Conservation (phyloP, 2,888 invertebrate genomes). For the Stegana nigrithorax region DNA sequence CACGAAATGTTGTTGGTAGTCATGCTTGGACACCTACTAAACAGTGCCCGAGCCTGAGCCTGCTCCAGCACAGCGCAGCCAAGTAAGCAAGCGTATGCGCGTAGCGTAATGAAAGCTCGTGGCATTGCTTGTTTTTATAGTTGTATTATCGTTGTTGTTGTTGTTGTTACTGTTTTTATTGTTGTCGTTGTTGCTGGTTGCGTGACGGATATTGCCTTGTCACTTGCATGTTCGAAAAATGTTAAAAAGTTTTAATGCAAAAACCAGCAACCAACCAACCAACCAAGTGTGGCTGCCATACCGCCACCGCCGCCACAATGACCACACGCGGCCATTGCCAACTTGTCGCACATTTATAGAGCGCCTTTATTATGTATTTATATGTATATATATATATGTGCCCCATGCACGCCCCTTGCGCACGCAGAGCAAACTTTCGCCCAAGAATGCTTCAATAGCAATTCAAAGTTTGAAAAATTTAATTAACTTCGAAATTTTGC, state of each 20-base stretch:
- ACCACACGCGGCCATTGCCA: neutral
- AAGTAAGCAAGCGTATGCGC: neutral
- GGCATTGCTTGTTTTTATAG: neutral
- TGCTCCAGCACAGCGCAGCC: neutral
- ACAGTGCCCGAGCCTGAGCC: too few relatives aligned
- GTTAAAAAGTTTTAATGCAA: slow-evolving; percentile 23
- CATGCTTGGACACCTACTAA: too few relatives aligned
- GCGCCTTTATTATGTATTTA: too few relatives aligned
- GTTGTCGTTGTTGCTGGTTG: slow-evolving; percentile 39
- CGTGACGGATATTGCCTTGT: slow-evolving; percentile 61
- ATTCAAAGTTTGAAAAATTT: slow-evolving; percentile 40
- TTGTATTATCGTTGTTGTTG: neutral
- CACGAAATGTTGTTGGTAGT: too few relatives aligned
- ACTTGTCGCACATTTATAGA: too few relatives aligned
- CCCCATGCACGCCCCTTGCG: too few relatives aligned
- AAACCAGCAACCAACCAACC: slow-evolving; percentile 16
- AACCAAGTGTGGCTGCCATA: too few relatives aligned
- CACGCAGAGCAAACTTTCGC: too few relatives aligned
- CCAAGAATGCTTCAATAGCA: slow-evolving; percentile 20
- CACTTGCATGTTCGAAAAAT: slow-evolving; percentile 43
- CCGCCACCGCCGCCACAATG: neutral
- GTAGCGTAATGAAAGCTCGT: too few relatives aligned
- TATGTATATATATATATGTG: too few relatives aligned
- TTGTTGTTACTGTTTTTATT: neutral
- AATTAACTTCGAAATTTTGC: slow-evolving; percentile 59